These are phyloP conservation scores for Chionoecetes opilio DNA, from an alignment of 1,140 invertebrate species.

Conservation along the genomic window DNA sequence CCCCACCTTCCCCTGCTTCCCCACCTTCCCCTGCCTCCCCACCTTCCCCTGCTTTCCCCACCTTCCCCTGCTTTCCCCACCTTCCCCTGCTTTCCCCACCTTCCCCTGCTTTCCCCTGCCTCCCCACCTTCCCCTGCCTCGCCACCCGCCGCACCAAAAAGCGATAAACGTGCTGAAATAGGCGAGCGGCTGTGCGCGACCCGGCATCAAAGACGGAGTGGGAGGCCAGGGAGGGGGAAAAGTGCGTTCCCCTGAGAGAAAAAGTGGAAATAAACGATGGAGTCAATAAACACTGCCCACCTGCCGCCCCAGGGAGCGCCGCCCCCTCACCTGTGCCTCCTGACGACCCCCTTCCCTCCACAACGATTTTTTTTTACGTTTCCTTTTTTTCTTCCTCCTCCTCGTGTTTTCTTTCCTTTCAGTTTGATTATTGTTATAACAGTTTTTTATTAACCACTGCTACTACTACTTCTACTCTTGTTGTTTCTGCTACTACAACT, in stretches of 20 bases:
- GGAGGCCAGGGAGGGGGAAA: background rate
- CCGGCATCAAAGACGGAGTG: background rate
- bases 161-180: conserved; percentile 15
- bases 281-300: conserved; percentile 28
- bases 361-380: background rate
- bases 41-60: background rate
- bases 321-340: too few relatives aligned
- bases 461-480: too few relatives aligned
- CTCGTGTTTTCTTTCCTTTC: background rate
- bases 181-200: background rate
- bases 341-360: background rate
- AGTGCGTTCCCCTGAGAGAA: background rate
- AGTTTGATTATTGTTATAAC: background rate
- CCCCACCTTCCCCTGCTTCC: too few relatives aligned
- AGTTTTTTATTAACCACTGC: too few relatives aligned
- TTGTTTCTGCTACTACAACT: too few relatives aligned
- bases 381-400: background rate
- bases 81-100: background rate
- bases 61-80: background rate
- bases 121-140: background rate
- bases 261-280: background rate
- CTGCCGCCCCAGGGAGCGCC: background rate
- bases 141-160: background rate
- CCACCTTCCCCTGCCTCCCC: background rate
- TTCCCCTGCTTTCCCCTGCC: background rate